Evolutionary conservation across 2,797 vertebrate genomes (phyloP).

Genomic region (Mormyrus hasselquistii): DNA sequence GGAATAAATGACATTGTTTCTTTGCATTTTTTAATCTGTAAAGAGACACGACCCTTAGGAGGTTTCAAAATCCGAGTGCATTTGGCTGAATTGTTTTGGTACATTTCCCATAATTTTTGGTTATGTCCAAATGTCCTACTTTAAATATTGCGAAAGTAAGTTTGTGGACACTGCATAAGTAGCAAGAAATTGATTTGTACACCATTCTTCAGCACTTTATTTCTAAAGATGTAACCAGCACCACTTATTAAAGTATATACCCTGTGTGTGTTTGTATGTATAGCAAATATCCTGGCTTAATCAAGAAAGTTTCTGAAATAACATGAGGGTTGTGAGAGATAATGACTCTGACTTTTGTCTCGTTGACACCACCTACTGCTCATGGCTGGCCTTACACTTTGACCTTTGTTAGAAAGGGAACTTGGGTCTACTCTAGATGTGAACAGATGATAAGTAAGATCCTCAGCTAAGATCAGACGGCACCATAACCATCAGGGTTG

Average conservation of each 20-base stretch:
- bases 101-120: not conserved
- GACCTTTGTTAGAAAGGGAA: not conserved
- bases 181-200: not conserved
- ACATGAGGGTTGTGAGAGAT: not conserved
- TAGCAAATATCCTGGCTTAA: not conserved
- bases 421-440: not conserved
- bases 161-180: not conserved
- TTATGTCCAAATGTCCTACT: not conserved
- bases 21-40: not conserved
- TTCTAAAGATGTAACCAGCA: not conserved
- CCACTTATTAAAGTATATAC: not conserved
- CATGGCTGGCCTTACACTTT: not conserved
- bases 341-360: not conserved
- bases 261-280: not conserved
- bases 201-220: not conserved
- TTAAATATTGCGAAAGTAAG: not conserved
- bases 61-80: not conserved
- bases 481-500: not conserved
- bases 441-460: not conserved
- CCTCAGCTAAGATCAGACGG: not conserved
- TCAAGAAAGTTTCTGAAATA: not conserved
- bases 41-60: not conserved
- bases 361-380: not conserved
- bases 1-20: not conserved
- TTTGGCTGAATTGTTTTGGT: not conserved